Evolutionary conservation across 1,140 invertebrate species (phyloP).

Genomic region (Ostrea denselamellosa): DNA sequence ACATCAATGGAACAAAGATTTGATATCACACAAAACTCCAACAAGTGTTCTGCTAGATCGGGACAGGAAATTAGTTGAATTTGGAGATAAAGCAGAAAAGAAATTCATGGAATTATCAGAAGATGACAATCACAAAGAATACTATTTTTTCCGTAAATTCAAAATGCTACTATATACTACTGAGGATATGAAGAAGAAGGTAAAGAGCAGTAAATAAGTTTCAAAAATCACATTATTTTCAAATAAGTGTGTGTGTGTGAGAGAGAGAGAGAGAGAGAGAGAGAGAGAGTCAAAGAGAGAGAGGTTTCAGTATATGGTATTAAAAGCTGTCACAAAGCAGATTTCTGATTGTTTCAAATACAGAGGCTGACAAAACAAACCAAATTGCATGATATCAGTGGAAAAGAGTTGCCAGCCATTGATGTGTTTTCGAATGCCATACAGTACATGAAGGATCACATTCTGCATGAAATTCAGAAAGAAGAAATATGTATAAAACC

Average conservation of each 20-base stretch:
- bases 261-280: too few species aligned
- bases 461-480: slow-evolving; percentile 17
- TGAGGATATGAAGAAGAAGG: slow-evolving; percentile 12
- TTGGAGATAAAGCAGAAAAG: slow-evolving; percentile 50
- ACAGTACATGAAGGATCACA: slow-evolving; percentile 49
- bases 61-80: slow-evolving; percentile 25
- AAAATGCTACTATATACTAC: slow-evolving; percentile 48
- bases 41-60: slow-evolving; percentile 45
- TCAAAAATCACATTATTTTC: too few species aligned
- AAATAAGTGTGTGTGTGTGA: too few species aligned
- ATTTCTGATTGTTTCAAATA: not conserved
- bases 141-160: slow-evolving; percentile 47
- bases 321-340: not conserved
- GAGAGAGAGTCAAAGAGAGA: not conserved
- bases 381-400: slow-evolving; percentile 7
- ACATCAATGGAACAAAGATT: slow-evolving; percentile 33
- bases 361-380: not conserved
- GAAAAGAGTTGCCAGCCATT: slow-evolving; percentile 52
- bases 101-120: slow-evolving; percentile 35
- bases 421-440: slow-evolving; percentile 52
- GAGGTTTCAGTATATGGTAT: not conserved
- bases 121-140: not conserved
- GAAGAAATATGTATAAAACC: not conserved
- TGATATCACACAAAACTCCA: slow-evolving; percentile 41
- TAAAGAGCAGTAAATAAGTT: not conserved